These are phyloP conservation scores for Noctua pronuba DNA, from an alignment of 2,888 invertebrate species.

Conservation along the genomic window DNA sequence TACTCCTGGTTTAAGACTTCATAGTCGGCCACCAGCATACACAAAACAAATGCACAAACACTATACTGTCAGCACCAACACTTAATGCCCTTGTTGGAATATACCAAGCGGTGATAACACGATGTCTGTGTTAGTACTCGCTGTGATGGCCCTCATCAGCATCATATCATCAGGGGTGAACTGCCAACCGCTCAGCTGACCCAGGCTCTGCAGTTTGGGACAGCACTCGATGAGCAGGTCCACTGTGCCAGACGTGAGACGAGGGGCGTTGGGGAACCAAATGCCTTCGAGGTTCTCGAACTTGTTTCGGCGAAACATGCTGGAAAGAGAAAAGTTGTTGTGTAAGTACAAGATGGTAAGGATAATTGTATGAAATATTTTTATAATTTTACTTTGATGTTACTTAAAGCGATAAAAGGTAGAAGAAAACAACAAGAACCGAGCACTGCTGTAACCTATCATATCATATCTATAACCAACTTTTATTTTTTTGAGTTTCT, in stretches of 20 bases:
- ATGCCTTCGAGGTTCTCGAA: slow-evolving; percentile 92
- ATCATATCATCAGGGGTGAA: slow-evolving; percentile 92
- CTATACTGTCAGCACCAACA: slow-evolving; percentile 5
- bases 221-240: slow-evolving; percentile 92
- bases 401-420: neutral
- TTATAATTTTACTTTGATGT: neutral
- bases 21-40: neutral
- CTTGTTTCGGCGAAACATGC: slow-evolving; percentile 92
- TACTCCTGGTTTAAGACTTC: no score
- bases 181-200: slow-evolving; percentile 93
- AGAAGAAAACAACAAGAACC: no score
- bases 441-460: neutral
- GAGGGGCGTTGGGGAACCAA: slow-evolving; percentile 93
- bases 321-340: slow-evolving; percentile 74
- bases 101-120: slow-evolving; percentile 91
- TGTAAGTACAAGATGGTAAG: neutral
- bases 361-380: neutral
- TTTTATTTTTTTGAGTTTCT: no score
- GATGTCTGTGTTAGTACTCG: slow-evolving; percentile 92
- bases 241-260: slow-evolving; percentile 91
- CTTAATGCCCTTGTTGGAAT: slow-evolving; percentile 84
- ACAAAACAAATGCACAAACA: slow-evolving; percentile 50
- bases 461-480: no score
- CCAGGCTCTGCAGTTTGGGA: slow-evolving; percentile 92
- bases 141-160: slow-evolving; percentile 91